Evolutionary conservation across 2,113 vertebrate genomes (phyloP).

Genomic region (human (Homo sapiens)): GRCh38 chr6:104957001-104957500

Average conservation of each 20-base stretch:
- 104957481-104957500: conserved; percentile 89
- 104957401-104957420: conserved; percentile 85
- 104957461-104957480: conserved; percentile 86
- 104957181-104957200: conserved; percentile 91
- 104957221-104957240: conserved; percentile 96
- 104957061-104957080: conserved; percentile 95
- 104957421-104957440: conserved; percentile 88
- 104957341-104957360: not conserved
- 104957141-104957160: conserved; percentile 93
- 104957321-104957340: conserved; percentile 39
- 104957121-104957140: conserved; percentile 98
- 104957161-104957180: conserved; percentile 97
- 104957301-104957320: conserved; percentile 55
- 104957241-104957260: conserved; percentile 99
- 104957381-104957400: conserved; percentile 74
- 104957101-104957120: conserved; percentile 93
- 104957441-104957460: conserved; percentile 88
- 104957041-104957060: conserved; percentile 97
- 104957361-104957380: conserved; percentile 80
- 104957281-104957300: conserved; percentile 83
- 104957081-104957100: conserved; percentile 88
- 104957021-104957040: conserved; percentile 94
- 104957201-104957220: conserved; percentile 95
- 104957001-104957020: conserved; percentile 87
- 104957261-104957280: conserved; percentile 91